Evolutionary conservation across 1,140 invertebrate genomes (phyloP).

Genomic region (Branchinecta lindahli): DNA sequence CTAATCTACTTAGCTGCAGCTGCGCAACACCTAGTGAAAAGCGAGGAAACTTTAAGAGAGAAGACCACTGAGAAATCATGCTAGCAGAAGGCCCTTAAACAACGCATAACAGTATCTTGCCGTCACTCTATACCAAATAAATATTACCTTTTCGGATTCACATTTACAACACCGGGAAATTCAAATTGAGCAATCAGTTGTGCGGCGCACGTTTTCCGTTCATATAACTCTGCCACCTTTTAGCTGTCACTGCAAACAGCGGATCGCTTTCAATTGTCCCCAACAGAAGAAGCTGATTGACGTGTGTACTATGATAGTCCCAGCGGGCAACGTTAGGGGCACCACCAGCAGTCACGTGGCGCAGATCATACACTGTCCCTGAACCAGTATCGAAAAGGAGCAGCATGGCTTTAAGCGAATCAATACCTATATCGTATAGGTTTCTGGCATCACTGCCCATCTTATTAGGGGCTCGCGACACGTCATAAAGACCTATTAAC

Average conservation of each 20-base stretch:
- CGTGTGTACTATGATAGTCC: slow-evolving; percentile 97
- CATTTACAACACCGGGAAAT: not conserved
- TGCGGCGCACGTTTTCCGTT: slow-evolving; percentile 81
- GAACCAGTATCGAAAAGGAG: slow-evolving; percentile 88
- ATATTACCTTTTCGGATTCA: too few species aligned
- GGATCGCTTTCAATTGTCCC: slow-evolving; percentile 72
- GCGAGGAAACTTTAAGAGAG: too few species aligned
- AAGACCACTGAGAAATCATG: too few species aligned
- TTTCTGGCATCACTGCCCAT: slow-evolving; percentile 46
- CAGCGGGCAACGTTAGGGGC: slow-evolving; percentile 82
- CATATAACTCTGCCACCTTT: slow-evolving; percentile 91
- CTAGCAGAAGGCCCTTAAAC: too few species aligned
- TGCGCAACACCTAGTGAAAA: too few species aligned
- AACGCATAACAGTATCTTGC: too few species aligned
- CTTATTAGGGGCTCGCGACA: slow-evolving; percentile 42
- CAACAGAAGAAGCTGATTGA: slow-evolving; percentile 83
- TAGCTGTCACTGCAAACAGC: slow-evolving; percentile 64
- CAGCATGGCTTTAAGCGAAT: slow-evolving; percentile 72
- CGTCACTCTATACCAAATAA: too few species aligned
- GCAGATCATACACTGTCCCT: slow-evolving; percentile 88
- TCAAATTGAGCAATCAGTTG: slow-evolving; percentile 43
- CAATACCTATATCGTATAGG: slow-evolving; percentile 71
- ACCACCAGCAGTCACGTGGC: slow-evolving; percentile 67
- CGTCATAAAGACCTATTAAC: slow-evolving; percentile 85
- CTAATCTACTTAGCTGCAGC: too few species aligned